Conservation (phyloP, 2,888 invertebrate genomes). For the Aradus depressus region DNA sequence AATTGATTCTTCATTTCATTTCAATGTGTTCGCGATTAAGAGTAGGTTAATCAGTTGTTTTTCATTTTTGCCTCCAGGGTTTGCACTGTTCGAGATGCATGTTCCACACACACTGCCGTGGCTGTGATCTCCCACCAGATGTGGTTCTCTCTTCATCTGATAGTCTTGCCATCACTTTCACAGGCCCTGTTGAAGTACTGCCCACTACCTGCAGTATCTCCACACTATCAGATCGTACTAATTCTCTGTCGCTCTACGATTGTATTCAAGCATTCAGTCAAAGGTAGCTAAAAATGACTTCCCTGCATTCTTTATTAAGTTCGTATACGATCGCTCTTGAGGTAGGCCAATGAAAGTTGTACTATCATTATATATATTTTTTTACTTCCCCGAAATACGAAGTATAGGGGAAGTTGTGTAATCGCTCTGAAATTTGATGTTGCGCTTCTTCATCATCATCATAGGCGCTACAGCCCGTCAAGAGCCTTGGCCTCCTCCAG, state of each 20-base stretch:
- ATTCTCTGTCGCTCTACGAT: conserved; percentile 46
- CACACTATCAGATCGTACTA: conserved; percentile 41
- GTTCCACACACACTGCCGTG: conserved; percentile 45
- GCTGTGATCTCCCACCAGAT: conserved; percentile 43
- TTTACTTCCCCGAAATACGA: no score
- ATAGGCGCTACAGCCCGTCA: no score
- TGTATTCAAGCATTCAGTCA: conserved; percentile 52
- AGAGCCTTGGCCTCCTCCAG: no score
- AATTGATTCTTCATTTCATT: background rate
- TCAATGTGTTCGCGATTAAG: background rate
- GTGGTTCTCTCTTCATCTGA: conserved; percentile 45
- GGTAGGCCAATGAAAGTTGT: no score
- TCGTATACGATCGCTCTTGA: no score
- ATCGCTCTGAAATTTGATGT: no score
- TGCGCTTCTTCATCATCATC: no score
- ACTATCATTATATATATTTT: no score
- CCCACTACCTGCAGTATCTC: conserved; percentile 38
- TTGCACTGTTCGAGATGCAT: conserved; percentile 48
- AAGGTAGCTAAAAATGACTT: conserved; percentile 36
- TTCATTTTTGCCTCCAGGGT: conserved; percentile 37
- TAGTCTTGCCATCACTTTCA: conserved; percentile 42
- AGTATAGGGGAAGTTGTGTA: no score
- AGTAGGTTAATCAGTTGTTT: background rate
- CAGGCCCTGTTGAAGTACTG: conserved; percentile 37
- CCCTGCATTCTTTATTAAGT: background rate